Conservation (phyloP, 2,113 vertebrate species). For the Triplophysa siluroides region DNA sequence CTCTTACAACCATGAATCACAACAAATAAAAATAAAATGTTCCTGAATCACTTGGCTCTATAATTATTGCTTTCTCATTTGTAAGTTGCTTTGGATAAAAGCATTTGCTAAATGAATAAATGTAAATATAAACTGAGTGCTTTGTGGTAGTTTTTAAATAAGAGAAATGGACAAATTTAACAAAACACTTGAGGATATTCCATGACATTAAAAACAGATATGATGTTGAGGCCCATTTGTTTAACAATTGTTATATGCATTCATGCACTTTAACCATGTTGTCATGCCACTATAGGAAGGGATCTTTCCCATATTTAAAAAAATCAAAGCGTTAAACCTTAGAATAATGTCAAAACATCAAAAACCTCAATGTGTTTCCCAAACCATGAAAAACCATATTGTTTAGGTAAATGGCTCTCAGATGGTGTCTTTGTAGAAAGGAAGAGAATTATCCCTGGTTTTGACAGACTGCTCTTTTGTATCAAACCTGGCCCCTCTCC, state of each 20-base stretch:
- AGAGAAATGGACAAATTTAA: no score
- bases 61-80: no score
- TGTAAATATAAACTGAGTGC: no score
- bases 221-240: not conserved
- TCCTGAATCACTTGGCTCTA: not conserved
- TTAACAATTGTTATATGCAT: not conserved
- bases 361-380: conserved; percentile 73
- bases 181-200: not conserved
- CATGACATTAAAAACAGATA: not conserved
- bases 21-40: not conserved
- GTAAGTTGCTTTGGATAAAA: no score
- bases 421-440: conserved; percentile 84
- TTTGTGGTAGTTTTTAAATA: no score
- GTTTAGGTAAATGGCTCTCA: conserved; percentile 93
- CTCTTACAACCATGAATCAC: not conserved
- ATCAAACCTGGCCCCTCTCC: conserved; percentile 82
- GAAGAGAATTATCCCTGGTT: conserved; percentile 89
- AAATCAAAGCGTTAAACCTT: conserved; percentile 82
- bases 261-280: not conserved
- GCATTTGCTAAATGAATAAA: no score
- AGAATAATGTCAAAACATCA: conserved; percentile 82
- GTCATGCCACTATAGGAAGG: not conserved
- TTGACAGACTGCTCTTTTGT: conserved; percentile 90
- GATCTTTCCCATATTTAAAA: conserved; percentile 39
- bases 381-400: conserved; percentile 87